phyloP scores from a whole-genome alignment of 2,113 vertebrate genomes.

The Platichthys stellatus region DNA sequence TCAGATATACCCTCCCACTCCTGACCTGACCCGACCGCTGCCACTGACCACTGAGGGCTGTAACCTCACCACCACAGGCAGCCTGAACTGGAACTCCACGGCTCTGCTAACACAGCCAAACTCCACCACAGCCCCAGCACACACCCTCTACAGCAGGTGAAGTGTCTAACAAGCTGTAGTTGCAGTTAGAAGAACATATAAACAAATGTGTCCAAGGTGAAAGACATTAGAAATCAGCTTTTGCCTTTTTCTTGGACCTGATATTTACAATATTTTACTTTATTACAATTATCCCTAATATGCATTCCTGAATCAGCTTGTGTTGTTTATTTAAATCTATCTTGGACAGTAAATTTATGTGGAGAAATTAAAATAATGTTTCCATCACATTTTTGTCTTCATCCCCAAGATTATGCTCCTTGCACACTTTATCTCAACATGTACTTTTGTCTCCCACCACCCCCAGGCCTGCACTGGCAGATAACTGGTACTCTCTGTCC shows the following conservation, averaged over 20 bases:
- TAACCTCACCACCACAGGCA: constrained; percentile 55
- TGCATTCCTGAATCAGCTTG: too few relatives aligned
- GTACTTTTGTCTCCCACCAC: constrained; percentile 8
- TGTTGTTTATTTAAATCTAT: too few relatives aligned
- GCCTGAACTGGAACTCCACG: constrained; percentile 61
- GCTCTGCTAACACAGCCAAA: constrained; percentile 6
- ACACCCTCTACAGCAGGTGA: constrained; percentile 37
- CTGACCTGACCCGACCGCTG: constrained; percentile 70
- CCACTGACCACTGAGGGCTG: constrained; percentile 76
- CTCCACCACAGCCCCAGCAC: background rate
- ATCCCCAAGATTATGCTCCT: background rate
- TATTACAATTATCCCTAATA: too few relatives aligned
- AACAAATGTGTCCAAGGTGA: too few relatives aligned
- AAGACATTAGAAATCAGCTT: too few relatives aligned
- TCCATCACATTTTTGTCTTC: background rate
- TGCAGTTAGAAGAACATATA: background rate
- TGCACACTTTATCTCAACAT: background rate
- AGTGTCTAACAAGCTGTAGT: background rate
- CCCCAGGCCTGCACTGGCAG: constrained; percentile 80
- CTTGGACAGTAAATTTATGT: too few relatives aligned
- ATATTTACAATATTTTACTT: background rate
- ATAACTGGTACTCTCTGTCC: constrained; percentile 86
- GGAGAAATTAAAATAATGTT: background rate
- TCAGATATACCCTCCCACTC: constrained; percentile 75
- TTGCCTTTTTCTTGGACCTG: too few relatives aligned